Percentiles rank a stretch among this genome's conserved stretches.
phyloP scores from a whole-genome alignment of 2,888 invertebrate genomes.

The Acanthosoma haemorrhoidale region DNA sequence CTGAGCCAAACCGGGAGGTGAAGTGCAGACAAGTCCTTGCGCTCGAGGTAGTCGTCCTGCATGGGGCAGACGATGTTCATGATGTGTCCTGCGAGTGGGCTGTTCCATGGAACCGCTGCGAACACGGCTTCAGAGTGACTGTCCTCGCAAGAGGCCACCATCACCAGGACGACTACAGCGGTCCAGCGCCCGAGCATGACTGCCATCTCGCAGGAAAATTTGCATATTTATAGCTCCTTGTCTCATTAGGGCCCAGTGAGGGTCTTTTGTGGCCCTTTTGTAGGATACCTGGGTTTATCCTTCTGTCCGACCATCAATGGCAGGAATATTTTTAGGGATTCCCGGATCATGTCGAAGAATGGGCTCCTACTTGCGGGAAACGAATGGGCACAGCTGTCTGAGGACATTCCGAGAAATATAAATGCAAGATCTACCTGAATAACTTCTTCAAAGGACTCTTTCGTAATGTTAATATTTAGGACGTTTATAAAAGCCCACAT shows the following conservation, averaged over 20 bases:
- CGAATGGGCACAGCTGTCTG: too few species aligned
- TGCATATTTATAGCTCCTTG: background rate
- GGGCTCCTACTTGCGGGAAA: background rate
- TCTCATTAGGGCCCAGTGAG: background rate
- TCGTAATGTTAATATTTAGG: background rate
- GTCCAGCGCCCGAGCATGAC: background rate
- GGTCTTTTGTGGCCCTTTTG: background rate
- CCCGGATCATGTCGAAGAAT: background rate
- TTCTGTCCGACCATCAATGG: background rate
- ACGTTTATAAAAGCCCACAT: background rate
- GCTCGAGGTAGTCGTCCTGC: constrained; percentile 21
- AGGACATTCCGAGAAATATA: background rate
- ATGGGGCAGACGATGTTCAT: constrained; percentile 27
- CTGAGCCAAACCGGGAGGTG: constrained; percentile 21
- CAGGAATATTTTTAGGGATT: background rate
- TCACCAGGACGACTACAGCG: background rate
- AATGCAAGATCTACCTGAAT: background rate
- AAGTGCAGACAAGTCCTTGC: constrained; percentile 16
- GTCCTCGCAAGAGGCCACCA: background rate
- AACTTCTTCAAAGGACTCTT: background rate
- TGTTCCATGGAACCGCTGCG: background rate
- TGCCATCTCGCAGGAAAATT: background rate
- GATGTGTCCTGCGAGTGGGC: background rate
- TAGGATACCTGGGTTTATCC: background rate
- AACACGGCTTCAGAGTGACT: background rate